Evolutionary conservation across 2,888 invertebrate genomes (phyloP).

Genomic region (Drosophila glabriapex): DNA sequence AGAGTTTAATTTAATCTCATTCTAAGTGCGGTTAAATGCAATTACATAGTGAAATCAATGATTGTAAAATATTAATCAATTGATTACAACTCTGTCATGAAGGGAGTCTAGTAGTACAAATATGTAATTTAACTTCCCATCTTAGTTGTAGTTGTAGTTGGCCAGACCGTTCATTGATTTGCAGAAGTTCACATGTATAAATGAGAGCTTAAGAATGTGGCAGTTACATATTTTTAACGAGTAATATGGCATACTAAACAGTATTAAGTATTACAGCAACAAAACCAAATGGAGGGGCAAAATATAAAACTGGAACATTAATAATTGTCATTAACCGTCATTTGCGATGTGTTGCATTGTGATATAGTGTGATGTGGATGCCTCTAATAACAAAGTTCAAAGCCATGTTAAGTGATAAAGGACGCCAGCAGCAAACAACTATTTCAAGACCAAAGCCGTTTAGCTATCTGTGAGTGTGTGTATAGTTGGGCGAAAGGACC

Average conservation of each 20-base stretch:
- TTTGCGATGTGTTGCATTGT: conserved; percentile 34
- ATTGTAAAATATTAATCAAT: not conserved
- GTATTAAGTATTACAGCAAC: not conserved
- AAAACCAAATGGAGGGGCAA: conserved; percentile 6
- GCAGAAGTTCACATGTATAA: conserved; percentile 9
- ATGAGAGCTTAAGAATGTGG: not conserved
- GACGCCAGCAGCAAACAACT: not conserved
- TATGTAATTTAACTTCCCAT: not conserved
- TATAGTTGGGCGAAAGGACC: not conserved
- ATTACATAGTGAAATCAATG: not conserved
- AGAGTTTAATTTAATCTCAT: not conserved
- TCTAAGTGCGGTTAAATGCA: not conserved
- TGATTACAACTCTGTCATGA: not conserved
- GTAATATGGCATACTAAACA: conserved; percentile 50
- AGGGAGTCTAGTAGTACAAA: not conserved
- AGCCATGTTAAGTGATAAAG: conserved; percentile 63
- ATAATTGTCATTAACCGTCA: conserved; percentile 69
- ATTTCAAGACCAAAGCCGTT: conserved; percentile 36
- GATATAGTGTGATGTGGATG: conserved; percentile 18
- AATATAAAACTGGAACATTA: conserved; percentile 66
- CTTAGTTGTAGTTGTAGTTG: not conserved
- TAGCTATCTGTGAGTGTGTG: not conserved
- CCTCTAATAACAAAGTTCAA: conserved; percentile 61
- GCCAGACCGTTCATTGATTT: conserved; percentile 33
- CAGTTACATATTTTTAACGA: conserved; percentile 40